phyloP scores from a whole-genome alignment of 2,113 vertebrate species.

The Tetraodon nigroviridis region DNA sequence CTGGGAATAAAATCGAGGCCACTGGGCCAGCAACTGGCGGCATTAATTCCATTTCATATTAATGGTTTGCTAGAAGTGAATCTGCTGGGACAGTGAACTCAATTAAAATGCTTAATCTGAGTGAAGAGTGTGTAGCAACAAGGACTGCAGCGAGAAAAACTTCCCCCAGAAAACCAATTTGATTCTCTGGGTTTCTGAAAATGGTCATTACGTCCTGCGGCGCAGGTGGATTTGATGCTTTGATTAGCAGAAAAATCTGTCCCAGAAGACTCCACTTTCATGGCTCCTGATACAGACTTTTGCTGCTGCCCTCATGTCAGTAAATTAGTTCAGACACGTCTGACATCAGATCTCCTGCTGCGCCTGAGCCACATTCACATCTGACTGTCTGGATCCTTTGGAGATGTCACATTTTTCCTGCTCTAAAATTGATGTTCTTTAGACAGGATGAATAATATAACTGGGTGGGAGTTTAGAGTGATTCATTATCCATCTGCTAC shows the following conservation, averaged over 20 bases:
- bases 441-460: conserved; percentile 66
- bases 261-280: conserved; percentile 25
- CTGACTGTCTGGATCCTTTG: conserved; percentile 1
- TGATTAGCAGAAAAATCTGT: conserved; percentile 52
- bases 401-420: conserved; percentile 13
- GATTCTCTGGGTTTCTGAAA: conserved; percentile 51
- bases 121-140: conserved; percentile 56
- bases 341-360: conserved; percentile 14
- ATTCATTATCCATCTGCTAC: conserved; percentile 70
- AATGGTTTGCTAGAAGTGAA: conserved; percentile 71
- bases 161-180: conserved; percentile 48
- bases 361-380: background rate
- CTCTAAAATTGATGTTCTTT: conserved; percentile 62
- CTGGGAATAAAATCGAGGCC: conserved; percentile 74
- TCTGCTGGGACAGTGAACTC: conserved; percentile 72
- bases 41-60: conserved; percentile 75
- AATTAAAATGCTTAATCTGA: conserved; percentile 76
- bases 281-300: conserved; percentile 2
- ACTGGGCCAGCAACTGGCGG: conserved; percentile 75
- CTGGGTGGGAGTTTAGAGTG: conserved; percentile 62
- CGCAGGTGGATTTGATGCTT: conserved; percentile 48
- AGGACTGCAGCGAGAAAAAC: conserved; percentile 36
- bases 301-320: conserved; percentile 27
- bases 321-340: conserved; percentile 23
- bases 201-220: conserved; percentile 57